Evolutionary conservation across 2,797 vertebrate species (phyloP).

Genomic region (Trematocara caparti): DNA sequence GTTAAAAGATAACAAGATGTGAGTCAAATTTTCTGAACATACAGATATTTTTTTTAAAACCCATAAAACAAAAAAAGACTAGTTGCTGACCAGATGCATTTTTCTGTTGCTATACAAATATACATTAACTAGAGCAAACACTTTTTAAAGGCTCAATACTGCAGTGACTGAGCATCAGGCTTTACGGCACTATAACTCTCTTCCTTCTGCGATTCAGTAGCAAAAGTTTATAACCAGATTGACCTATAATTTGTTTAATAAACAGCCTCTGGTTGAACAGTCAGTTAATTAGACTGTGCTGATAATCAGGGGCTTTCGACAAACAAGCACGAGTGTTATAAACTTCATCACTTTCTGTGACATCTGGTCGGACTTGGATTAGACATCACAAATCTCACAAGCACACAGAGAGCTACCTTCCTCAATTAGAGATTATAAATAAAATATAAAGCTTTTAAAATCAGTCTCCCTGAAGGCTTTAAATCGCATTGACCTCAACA

Average conservation of each 20-base stretch:
- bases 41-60: not conserved
- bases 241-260: not conserved
- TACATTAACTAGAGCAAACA: not conserved
- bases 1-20: not conserved
- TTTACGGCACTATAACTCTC: accelerated
- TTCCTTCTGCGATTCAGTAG: not conserved
- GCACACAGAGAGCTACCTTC: not conserved
- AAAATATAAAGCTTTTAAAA: not conserved
- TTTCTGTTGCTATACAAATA: not conserved
- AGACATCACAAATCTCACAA: not conserved
- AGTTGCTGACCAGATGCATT: not conserved
- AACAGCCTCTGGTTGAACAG: not conserved
- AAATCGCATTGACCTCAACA: not conserved
- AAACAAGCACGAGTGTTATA: not conserved
- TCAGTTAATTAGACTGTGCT: not conserved
- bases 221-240: not conserved
- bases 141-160: not conserved
- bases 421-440: not conserved
- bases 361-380: not conserved
- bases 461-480: not conserved
- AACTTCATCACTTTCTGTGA: not conserved
- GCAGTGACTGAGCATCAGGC: not conserved
- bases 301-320: not conserved
- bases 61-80: not conserved
- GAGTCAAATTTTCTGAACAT: not conserved